Percentiles rank a stretch among this genome's conserved stretches.
These are phyloP conservation scores for Zelleria hepariella DNA, from an alignment of 2,888 invertebrate species.

Conservation along the genomic window DNA sequence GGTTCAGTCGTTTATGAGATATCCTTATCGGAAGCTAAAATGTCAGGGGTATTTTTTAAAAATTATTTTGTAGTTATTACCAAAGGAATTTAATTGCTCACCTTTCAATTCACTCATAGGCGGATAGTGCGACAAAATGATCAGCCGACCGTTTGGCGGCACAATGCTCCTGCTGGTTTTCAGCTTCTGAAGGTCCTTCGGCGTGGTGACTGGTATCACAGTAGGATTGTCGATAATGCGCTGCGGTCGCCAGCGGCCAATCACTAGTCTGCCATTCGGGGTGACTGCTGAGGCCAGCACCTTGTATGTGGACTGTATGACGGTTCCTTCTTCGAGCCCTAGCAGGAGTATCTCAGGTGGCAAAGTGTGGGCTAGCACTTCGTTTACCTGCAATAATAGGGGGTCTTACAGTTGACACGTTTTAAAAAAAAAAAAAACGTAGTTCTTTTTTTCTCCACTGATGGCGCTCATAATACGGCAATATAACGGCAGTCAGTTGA, in stretches of 20 bases:
- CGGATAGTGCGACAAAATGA: constrained; percentile 2
- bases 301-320: background rate
- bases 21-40: too few relatives aligned
- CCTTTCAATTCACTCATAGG: constrained; percentile 1
- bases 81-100: too few relatives aligned
- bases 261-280: background rate
- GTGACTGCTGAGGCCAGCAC: background rate
- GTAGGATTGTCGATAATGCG: background rate
- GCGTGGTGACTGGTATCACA: background rate
- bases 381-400: background rate
- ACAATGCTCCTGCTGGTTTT: background rate
- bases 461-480: too few relatives aligned
- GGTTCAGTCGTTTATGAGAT: too few relatives aligned
- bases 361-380: background rate
- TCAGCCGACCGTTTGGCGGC: background rate
- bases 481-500: too few relatives aligned
- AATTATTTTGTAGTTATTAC: too few relatives aligned
- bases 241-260: background rate
- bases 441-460: too few relatives aligned
- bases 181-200: background rate
- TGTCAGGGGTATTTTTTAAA: too few relatives aligned
- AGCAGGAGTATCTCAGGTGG: background rate
- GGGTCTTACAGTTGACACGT: too few relatives aligned
- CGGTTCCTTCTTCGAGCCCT: background rate
- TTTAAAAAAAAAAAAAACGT: too few relatives aligned